Evolutionary conservation across 1,140 invertebrate species (phyloP).

Genomic region (Anagrus nilaparvatae): DNA sequence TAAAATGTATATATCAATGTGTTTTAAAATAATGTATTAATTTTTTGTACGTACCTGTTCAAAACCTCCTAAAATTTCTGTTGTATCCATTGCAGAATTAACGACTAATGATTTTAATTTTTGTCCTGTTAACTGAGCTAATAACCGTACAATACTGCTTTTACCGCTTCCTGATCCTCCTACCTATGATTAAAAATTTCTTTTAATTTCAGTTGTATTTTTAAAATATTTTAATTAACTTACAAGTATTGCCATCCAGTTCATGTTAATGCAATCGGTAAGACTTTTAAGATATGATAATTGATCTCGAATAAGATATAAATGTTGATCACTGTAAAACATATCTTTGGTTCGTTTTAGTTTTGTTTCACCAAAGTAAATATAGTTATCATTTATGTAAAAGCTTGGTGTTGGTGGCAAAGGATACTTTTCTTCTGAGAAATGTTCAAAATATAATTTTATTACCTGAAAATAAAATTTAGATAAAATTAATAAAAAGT

Average conservation of each 20-base stretch:
- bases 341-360: slow-evolving; percentile 36
- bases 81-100: slow-evolving; percentile 90
- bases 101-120: slow-evolving; percentile 70
- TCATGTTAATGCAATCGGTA: slow-evolving; percentile 75
- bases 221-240: slow-evolving; percentile 24
- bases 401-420: slow-evolving; percentile 41
- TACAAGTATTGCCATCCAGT: slow-evolving; percentile 86
- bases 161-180: slow-evolving; percentile 75
- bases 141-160: slow-evolving; percentile 63
- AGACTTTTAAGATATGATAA: slow-evolving; percentile 58
- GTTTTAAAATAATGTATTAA: too few relatives aligned
- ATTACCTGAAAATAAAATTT: slow-evolving; percentile 40
- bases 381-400: slow-evolving; percentile 40
- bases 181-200: slow-evolving; percentile 41
- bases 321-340: slow-evolving; percentile 37
- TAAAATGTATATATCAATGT: slow-evolving; percentile 14
- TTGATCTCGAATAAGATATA: slow-evolving; percentile 58
- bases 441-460: slow-evolving; percentile 49
- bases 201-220: slow-evolving; percentile 1
- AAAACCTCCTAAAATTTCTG: slow-evolving; percentile 89
- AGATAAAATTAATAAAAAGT: slow-evolving; percentile 3
- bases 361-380: slow-evolving; percentile 50
- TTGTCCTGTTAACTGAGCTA: slow-evolving; percentile 66
- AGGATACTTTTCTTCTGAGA: slow-evolving; percentile 42
- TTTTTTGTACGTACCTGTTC: slow-evolving; percentile 77